phyloP scores from a whole-genome alignment of 2,797 vertebrate species.

The Danio kyathit region DNA sequence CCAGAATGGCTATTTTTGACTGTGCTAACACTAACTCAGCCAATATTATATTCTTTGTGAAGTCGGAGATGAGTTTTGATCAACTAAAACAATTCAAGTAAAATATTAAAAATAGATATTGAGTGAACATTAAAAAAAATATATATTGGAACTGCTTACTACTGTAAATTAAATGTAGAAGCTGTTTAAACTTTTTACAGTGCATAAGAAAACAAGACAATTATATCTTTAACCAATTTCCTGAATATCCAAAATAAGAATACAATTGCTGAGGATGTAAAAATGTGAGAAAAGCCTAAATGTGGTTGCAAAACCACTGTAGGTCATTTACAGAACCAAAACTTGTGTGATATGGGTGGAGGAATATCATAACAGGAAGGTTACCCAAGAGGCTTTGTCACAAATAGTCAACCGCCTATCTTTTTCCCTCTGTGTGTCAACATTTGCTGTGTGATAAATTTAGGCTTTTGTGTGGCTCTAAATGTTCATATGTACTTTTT shows the following conservation, averaged over 20 bases:
- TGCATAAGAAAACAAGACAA: too few species aligned
- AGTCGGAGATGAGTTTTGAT: too few species aligned
- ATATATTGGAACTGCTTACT: too few species aligned
- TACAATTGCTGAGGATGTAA: background rate
- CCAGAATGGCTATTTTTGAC: too few species aligned
- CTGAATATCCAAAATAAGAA: background rate
- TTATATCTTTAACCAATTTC: too few species aligned
- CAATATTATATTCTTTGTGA: too few species aligned
- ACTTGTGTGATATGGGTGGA: slow-evolving; percentile 8
- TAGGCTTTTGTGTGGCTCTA: background rate
- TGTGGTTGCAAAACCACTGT: background rate
- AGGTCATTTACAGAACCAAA: background rate
- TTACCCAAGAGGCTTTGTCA: slow-evolving; percentile 1
- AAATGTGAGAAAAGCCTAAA: background rate
- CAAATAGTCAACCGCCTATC: background rate
- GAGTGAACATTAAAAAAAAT: too few species aligned
- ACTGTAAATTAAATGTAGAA: too few species aligned
- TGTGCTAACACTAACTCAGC: too few species aligned
- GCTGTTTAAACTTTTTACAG: too few species aligned
- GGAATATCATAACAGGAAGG: slow-evolving; percentile 21
- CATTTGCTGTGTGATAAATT: background rate
- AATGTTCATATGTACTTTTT: background rate
- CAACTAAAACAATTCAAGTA: too few species aligned
- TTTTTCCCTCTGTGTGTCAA: background rate
- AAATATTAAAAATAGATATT: too few species aligned